phyloP scores from a whole-genome alignment of 2,113 vertebrate species.

The Scomber colias region DNA sequence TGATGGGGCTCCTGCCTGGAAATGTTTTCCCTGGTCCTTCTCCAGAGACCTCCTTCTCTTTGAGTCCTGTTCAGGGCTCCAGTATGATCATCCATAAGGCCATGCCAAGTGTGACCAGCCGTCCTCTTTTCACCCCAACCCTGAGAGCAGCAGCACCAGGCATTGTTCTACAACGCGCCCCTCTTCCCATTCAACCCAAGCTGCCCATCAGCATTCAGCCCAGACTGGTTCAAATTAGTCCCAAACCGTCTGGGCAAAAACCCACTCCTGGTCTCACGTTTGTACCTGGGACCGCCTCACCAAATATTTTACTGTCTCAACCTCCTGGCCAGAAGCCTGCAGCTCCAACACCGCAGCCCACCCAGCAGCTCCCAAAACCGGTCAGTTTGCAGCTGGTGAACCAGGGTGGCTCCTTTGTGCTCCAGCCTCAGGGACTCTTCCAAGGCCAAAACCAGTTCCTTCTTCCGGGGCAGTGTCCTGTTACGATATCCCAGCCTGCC shows the following conservation, averaged over 20 bases:
- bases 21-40: constrained; percentile 83
- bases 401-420: constrained; percentile 85
- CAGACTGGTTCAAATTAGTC: constrained; percentile 85
- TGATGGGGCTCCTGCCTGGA: constrained; percentile 85
- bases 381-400: constrained; percentile 86
- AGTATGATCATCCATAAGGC: constrained; percentile 84
- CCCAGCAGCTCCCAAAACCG: constrained; percentile 76
- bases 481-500: constrained; percentile 76
- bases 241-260: constrained; percentile 84
- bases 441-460: constrained; percentile 85
- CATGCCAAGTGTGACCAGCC: constrained; percentile 69
- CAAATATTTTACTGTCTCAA: constrained; percentile 83
- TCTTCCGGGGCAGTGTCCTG: constrained; percentile 82
- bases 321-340: constrained; percentile 71
- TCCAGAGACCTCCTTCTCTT: constrained; percentile 81
- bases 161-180: constrained; percentile 79
- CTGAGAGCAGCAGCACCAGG: constrained; percentile 74
- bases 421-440: constrained; percentile 87
- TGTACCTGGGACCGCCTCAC: constrained; percentile 77
- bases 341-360: constrained; percentile 48
- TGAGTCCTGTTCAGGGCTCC: constrained; percentile 81
- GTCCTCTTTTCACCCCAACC: constrained; percentile 72
- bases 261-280: constrained; percentile 78
- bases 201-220: constrained; percentile 87
- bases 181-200: constrained; percentile 85